phyloP scores from a whole-genome alignment of 2,797 vertebrate species.

The Pipistrellus pipistrellus region DNA sequence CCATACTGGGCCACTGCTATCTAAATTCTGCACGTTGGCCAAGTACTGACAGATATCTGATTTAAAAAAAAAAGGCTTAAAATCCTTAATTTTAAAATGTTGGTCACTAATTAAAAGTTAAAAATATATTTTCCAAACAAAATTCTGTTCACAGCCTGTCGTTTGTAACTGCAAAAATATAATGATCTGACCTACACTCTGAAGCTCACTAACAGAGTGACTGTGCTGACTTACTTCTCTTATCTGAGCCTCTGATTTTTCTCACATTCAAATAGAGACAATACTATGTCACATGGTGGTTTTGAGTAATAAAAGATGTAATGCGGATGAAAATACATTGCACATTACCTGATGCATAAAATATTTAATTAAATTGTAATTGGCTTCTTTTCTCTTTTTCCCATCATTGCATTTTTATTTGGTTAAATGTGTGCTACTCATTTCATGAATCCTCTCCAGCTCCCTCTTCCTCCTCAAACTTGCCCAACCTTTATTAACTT shows the following conservation, averaged over 20 bases:
- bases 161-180: background rate
- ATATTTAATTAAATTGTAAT: constrained; percentile 35
- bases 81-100: background rate
- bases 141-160: background rate
- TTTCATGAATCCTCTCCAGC: background rate
- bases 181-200: background rate
- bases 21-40: background rate
- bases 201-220: background rate
- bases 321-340: background rate
- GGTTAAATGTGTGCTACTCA: background rate
- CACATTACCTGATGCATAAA: background rate
- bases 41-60: background rate
- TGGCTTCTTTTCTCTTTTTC: background rate
- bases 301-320: constrained; percentile 28
- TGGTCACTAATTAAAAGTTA: background rate
- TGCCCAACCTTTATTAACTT: background rate
- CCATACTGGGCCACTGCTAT: background rate
- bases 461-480: background rate
- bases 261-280: background rate
- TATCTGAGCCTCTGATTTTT: background rate
- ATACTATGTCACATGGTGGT: background rate
- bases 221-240: background rate
- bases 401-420: background rate
- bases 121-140: background rate
- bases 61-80: background rate